A percentile compares a stretch with the other conserved stretches of the same genome.
These are phyloP conservation scores for Zygaena filipendulae DNA, from an alignment of 2,888 invertebrate genomes.

Conservation along the genomic window DNA sequence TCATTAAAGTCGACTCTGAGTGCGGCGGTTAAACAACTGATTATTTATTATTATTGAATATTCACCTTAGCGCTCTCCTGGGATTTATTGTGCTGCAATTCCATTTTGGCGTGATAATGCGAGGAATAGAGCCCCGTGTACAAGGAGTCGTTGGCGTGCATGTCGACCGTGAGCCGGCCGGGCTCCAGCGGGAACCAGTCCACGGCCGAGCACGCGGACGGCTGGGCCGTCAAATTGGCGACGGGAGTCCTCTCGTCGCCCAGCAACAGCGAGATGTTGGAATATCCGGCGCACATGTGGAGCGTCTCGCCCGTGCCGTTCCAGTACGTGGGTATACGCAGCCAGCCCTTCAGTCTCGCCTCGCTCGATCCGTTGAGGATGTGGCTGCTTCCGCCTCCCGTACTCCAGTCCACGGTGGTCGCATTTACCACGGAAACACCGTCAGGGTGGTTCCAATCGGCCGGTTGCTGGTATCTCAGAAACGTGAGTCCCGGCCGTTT, in stretches of 20 bases:
- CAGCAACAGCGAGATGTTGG: slow-evolving; percentile 74
- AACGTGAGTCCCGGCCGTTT: slow-evolving; percentile 90
- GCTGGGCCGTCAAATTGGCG: slow-evolving; percentile 74
- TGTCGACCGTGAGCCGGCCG: slow-evolving; percentile 73
- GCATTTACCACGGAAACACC: slow-evolving; percentile 87
- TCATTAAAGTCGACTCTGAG: no score
- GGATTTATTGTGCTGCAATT: slow-evolving; percentile 79
- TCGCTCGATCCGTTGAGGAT: slow-evolving; percentile 78
- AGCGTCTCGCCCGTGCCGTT: slow-evolving; percentile 74
- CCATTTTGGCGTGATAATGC: slow-evolving; percentile 83
- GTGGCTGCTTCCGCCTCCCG: slow-evolving; percentile 75
- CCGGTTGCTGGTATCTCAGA: slow-evolving; percentile 87
- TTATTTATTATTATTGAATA: background rate
- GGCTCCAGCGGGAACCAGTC: slow-evolving; percentile 74
- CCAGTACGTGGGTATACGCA: slow-evolving; percentile 83
- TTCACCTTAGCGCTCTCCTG: slow-evolving; percentile 77
- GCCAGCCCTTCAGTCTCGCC: slow-evolving; percentile 83
- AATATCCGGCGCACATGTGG: slow-evolving; percentile 82
- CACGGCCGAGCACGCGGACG: slow-evolving; percentile 76
- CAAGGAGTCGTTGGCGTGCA: slow-evolving; percentile 73
- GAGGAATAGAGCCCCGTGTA: slow-evolving; percentile 69
- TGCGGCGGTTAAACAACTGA: slow-evolving; percentile 15
- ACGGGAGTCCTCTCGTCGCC: slow-evolving; percentile 59
- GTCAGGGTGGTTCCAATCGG: slow-evolving; percentile 90
- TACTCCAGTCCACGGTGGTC: slow-evolving; percentile 83